Conservation (phyloP, 2,113 vertebrate genomes). For the Donacobius atricapilla region DNA sequence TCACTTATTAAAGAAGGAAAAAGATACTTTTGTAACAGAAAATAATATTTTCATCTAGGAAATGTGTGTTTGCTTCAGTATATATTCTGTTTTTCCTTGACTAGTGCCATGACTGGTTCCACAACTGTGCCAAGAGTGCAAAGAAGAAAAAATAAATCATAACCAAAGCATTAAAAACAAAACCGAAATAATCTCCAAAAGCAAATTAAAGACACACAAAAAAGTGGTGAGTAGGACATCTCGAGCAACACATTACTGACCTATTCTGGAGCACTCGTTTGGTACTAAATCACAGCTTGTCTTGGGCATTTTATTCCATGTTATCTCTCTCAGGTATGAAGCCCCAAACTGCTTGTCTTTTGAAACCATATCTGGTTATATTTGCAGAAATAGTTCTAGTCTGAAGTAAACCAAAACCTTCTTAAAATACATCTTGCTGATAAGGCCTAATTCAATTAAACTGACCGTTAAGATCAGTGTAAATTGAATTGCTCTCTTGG, state of each 20-base stretch:
- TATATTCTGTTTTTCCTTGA: not conserved
- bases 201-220: not conserved
- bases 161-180: not conserved
- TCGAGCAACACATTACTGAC: not conserved
- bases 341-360: not conserved
- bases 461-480: not conserved
- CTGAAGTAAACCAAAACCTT: not conserved
- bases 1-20: not conserved
- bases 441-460: constrained; percentile 24
- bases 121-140: not conserved
- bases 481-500: not conserved
- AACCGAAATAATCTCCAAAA: not conserved
- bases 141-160: not conserved
- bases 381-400: not conserved
- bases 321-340: not conserved
- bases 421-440: not conserved
- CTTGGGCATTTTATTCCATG: not conserved
- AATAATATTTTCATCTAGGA: not conserved
- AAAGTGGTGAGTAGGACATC: not conserved
- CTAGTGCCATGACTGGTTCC: not conserved
- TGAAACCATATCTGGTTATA: not conserved
- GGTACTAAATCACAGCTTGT: not conserved
- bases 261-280: not conserved
- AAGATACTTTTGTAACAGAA: not conserved
- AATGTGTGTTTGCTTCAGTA: not conserved